Conservation (phyloP, 2,888 invertebrate species). For the Dysmachus trigonus region DNA sequence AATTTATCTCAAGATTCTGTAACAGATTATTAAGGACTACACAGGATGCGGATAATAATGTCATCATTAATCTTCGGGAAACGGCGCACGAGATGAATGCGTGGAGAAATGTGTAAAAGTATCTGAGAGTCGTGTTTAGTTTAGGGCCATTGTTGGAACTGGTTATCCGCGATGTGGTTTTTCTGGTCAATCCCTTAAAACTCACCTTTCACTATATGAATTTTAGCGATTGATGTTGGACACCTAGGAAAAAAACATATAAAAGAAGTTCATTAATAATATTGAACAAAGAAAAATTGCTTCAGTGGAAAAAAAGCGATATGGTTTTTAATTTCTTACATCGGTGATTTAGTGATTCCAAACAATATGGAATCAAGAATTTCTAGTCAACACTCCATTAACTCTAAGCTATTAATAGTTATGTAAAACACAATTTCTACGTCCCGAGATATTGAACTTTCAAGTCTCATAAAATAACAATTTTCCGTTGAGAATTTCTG, state of each 20-base stretch:
- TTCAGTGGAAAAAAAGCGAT: background rate
- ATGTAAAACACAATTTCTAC: no score
- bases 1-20: conserved; percentile 39
- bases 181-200: background rate
- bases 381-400: no score
- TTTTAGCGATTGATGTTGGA: background rate
- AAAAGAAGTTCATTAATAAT: background rate
- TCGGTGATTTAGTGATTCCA: no score
- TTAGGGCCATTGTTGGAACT: conserved; percentile 1
- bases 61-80: conserved; percentile 40
- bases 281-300: background rate
- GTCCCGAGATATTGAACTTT: no score
- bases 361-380: no score
- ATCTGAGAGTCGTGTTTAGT: background rate
- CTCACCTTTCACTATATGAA: background rate
- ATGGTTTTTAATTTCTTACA: background rate
- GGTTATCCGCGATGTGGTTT: conserved; percentile 11
- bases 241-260: background rate
- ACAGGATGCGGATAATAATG: conserved; percentile 36
- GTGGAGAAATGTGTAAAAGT: background rate
- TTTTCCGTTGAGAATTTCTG: no score
- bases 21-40: conserved; percentile 41
- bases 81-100: background rate
- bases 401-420: no score
- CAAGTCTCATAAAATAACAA: no score